phyloP scores from a whole-genome alignment of 1,140 invertebrate species.

The Drosophila willistoni region DNA sequence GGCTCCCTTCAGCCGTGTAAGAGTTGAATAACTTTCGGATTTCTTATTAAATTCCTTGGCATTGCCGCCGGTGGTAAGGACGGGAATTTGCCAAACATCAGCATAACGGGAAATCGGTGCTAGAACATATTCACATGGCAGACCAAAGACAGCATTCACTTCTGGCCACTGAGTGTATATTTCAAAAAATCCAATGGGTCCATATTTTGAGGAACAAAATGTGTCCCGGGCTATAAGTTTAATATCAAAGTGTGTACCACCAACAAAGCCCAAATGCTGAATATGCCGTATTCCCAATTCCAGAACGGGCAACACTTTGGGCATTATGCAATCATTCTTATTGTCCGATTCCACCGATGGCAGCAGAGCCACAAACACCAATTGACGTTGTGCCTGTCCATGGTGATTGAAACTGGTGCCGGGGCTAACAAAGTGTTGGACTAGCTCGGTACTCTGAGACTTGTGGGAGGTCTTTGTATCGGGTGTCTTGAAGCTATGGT shows the following conservation, averaged over 20 bases:
- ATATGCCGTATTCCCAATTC: slow-evolving; percentile 88
- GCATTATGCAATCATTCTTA: slow-evolving; percentile 84
- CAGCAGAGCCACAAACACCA: slow-evolving; percentile 70
- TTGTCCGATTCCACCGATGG: slow-evolving; percentile 71
- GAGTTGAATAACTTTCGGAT: slow-evolving; percentile 86
- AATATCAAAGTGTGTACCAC: slow-evolving; percentile 88
- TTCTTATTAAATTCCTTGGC: slow-evolving; percentile 87
- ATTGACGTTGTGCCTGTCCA: slow-evolving; percentile 43
- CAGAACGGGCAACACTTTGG: slow-evolving; percentile 89
- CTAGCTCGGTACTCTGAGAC: slow-evolving; percentile 60
- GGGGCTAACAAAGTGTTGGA: slow-evolving; percentile 59
- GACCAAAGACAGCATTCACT: slow-evolving; percentile 94
- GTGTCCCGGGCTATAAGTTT: slow-evolving; percentile 89
- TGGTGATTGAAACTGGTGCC: slow-evolving; percentile 24
- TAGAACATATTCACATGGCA: slow-evolving; percentile 95
- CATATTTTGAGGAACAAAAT: slow-evolving; percentile 90
- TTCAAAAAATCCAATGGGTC: slow-evolving; percentile 91
- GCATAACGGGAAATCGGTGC: slow-evolving; percentile 95
- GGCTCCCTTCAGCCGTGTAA: slow-evolving; percentile 94
- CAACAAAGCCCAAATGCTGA: slow-evolving; percentile 84
- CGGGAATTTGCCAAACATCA: slow-evolving; percentile 93
- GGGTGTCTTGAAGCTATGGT: slow-evolving; percentile 71
- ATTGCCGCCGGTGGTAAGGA: slow-evolving; percentile 93
- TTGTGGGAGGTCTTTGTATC: slow-evolving; percentile 67
- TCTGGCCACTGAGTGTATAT: slow-evolving; percentile 85